Evolutionary conservation across 2,888 invertebrate genomes (phyloP), one percentile per base, ranked within the genome.

Genomic region (Tipula vernalis): DNA sequence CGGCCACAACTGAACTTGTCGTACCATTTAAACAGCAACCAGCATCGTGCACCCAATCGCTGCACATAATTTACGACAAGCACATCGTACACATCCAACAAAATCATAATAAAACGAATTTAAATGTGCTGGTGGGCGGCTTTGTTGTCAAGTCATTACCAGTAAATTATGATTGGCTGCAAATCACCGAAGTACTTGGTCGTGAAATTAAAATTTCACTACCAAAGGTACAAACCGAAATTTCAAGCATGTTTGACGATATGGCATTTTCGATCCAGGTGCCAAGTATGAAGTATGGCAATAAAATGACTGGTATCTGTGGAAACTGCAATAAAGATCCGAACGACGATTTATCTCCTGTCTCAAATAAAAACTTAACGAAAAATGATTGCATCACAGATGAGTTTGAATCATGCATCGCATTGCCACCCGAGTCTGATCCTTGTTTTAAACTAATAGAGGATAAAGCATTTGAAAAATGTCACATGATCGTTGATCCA

Each of bases 281-380:
- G 0, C 96, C 97, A 0, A 96, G 97, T 0, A 94, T 94, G 88
- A 92, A 94, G 87, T 97, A 96, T 90, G 93, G 93, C 57, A 94
- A 94, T 88, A 94, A 93, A 88, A 94, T 96, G 87, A 95, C 96
- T 90, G 97, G 97, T 0, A 92, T 97, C 1, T 97, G 97, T 90
- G 97, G 97, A 86, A 94, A 95, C 88, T 96, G 95, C 90, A 94
- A 95, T 86, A 94, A 94, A 0, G 92, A 94, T 89, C 91, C 92
- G 3, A 92, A 92, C 0, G 92, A 93, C 85, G 94, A 94, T 89
- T 91, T 95, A n/a, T 89, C 92, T 88, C 92, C 87, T 92, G 71
- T 28, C 0, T 8, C 28, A 28, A 95, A 86, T 92, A 94, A 36
- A 91, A 91, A 87, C 89, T 87, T 87, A 12, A 87, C 89, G 13